Evolutionary conservation across 2,113 vertebrate species (phyloP), one percentile per base, ranked within the genome.

Genomic region (Laticauda laticaudata): DNA sequence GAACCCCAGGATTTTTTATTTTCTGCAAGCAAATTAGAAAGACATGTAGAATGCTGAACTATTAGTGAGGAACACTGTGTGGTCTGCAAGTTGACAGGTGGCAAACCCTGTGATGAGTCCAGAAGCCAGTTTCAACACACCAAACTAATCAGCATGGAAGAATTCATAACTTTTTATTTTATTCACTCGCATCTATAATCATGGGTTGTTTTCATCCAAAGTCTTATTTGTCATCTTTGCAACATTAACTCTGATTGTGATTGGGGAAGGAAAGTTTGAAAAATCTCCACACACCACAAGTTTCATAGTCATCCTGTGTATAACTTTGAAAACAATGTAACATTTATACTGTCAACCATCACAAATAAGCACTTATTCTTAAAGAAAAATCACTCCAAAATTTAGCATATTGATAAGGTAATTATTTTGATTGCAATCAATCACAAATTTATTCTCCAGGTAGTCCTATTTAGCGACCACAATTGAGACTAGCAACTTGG

Each of bases 11-110:
- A 93, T 87, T 90, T 26, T 61, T 55, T 59, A 1, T n/a, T 54
- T 93, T 85, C 55, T 34, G 3, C 86, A 91, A 86, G 86, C 56
- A 91, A 90, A 9, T 75, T 93, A 95, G 59, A 86, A 91, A 64
- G 57, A 59, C 20, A 87, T 54, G 55, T 64, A 29, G 26, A 87
- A n/a, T 86, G 56, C 55, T 39, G 51, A 86, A 59, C 55, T 88
- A 81, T 0, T 0, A 92, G 61, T 24, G 55, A 81, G 8, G 87
- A 94, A 92, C 75, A 53, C 18, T 43, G 45, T 93, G 90, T 5
- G 81, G 9, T 5, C 34, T 51, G 43, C 51, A 9, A 26, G 48
- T 48, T 86, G 81, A 26, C 14, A 55, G 34, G 0, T 23, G 86
- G 87, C 15, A 4, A 86, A 43, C 91, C 90, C 54, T 61, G 61